These are phyloP conservation scores for Drosophila infuscata DNA, from an alignment of 2,888 invertebrate genomes.

Conservation along the genomic window DNA sequence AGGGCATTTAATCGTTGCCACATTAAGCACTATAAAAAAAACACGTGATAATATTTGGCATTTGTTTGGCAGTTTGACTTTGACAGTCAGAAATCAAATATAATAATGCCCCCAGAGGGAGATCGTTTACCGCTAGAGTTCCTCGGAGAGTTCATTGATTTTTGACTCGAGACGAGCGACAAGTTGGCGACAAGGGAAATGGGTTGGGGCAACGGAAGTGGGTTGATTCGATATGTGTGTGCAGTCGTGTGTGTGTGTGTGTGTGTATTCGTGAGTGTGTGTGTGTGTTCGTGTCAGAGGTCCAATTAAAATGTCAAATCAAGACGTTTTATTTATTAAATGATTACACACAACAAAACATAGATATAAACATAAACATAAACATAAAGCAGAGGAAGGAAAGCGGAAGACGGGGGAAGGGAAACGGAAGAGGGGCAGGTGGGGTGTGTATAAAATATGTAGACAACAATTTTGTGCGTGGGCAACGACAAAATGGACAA, in stretches of 20 bases:
- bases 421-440: background rate
- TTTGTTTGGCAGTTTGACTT: conserved; percentile 4
- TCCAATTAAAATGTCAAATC: conserved; percentile 80
- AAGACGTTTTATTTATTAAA: conserved; percentile 77
- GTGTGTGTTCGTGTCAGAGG: conserved; percentile 57
- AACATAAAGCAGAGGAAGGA: conserved; percentile 30
- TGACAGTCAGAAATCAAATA: conserved; percentile 19
- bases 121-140: conserved; percentile 62
- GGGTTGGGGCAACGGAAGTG: background rate
- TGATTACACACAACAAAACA: conserved; percentile 57
- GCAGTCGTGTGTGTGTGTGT: conserved; percentile 36
- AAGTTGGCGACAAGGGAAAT: conserved; percentile 22
- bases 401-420: background rate
- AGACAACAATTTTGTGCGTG: conserved; percentile 17
- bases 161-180: conserved; percentile 47
- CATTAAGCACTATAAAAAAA: background rate
- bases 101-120: conserved; percentile 65
- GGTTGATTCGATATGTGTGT: background rate
- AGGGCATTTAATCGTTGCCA: background rate
- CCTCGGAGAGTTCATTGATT: conserved; percentile 76
- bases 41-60: background rate
- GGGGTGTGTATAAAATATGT: conserved; percentile 1
- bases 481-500: background rate
- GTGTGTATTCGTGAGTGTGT: conserved; percentile 23
- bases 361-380: conserved; percentile 44